These are phyloP conservation scores for Drosophila arizonae DNA, from an alignment of 1,140 invertebrate genomes.

Conservation along the genomic window DNA sequence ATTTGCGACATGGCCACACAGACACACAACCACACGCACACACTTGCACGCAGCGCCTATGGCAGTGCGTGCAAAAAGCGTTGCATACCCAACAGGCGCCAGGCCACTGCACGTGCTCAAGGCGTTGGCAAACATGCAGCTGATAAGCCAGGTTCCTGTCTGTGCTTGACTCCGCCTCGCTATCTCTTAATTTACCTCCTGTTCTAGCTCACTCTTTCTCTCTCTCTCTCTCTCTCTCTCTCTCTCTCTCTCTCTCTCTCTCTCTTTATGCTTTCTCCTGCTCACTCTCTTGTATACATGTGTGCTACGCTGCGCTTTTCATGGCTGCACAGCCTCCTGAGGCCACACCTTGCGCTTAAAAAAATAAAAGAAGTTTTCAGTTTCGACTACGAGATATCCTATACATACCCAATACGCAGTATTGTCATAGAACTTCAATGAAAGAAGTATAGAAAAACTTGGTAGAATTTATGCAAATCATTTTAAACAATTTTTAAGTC, in stretches of 20 bases:
- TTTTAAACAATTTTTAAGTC: too few relatives aligned
- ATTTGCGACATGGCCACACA: conserved; percentile 64
- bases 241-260: neutral
- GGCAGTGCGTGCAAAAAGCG: conserved; percentile 40
- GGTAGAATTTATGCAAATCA: too few relatives aligned
- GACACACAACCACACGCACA: conserved; percentile 16
- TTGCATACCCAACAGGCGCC: conserved; percentile 35
- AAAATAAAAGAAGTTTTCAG: neutral
- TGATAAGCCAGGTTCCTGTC: conserved; percentile 32
- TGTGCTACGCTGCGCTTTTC: conserved; percentile 6
- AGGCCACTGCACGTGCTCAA: conserved; percentile 56
- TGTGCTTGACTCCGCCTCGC: neutral
- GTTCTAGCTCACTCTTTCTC: neutral
- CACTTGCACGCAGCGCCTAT: conserved; percentile 14
- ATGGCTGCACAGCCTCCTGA: neutral
- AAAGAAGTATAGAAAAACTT: too few relatives aligned
- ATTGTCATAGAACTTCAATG: too few relatives aligned
- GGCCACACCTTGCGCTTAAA: neutral
- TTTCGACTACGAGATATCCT: conserved; percentile 1
- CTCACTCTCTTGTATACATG: neutral
- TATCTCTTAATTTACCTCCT: conserved; percentile 2
- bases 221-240: too few relatives aligned
- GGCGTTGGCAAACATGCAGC: conserved; percentile 20
- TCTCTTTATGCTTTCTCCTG: neutral
- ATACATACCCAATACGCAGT: neutral